Evolutionary conservation across 2,113 vertebrate species (phyloP).

Genomic region (Aphelocoma coerulescens): DNA sequence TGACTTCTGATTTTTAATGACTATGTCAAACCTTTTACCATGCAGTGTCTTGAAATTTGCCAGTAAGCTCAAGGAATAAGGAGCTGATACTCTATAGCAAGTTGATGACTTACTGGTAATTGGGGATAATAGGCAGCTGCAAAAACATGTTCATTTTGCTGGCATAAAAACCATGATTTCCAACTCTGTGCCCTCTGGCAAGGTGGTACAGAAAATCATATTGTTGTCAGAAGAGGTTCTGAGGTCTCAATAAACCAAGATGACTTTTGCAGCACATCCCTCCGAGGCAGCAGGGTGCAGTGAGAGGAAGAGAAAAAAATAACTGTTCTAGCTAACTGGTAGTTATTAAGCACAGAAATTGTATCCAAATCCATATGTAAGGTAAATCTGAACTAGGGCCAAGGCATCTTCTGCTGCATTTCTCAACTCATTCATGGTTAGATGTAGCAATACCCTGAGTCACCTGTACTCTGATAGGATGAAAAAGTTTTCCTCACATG

Average conservation of each 20-base stretch:
- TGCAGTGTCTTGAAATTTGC: neutral
- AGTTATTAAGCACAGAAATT: neutral
- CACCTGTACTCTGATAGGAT: neutral
- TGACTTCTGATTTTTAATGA: conserved; percentile 19
- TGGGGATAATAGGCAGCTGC: conserved; percentile 61
- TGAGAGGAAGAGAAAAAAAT: neutral
- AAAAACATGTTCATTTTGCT: conserved; percentile 46
- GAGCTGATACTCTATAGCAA: conserved; percentile 29
- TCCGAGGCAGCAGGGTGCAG: neutral
- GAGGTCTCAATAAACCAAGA: conserved; percentile 18
- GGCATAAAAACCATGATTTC: neutral
- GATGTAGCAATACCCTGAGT: neutral
- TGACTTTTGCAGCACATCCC: neutral
- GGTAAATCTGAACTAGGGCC: neutral
- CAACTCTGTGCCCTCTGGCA: conserved; percentile 40
- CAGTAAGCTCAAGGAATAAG: neutral
- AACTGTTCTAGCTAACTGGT: neutral
- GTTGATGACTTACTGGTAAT: conserved; percentile 15
- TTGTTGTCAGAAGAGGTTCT: neutral
- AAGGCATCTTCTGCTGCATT: neutral
- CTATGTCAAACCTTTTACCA: neutral
- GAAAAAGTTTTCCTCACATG: neutral
- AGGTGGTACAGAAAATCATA: neutral
- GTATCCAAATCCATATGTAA: neutral
- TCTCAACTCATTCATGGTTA: neutral